phyloP scores from a whole-genome alignment of 2,113 vertebrate genomes.

The Cisticola juncidis region DNA sequence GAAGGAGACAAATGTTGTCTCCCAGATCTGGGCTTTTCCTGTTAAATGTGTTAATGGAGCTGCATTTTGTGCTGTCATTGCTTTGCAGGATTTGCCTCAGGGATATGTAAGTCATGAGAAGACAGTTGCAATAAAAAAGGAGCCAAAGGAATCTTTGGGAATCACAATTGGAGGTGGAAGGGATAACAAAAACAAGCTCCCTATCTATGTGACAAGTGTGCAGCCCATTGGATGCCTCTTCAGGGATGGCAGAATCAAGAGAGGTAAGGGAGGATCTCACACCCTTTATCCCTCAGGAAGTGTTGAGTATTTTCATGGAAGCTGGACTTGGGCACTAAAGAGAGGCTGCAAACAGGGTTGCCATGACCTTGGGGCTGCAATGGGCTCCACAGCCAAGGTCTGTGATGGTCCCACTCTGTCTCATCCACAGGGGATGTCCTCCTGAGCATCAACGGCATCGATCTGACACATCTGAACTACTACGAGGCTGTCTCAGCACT shows the following conservation, averaged over 20 bases:
- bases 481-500: slow-evolving; percentile 86
- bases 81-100: slow-evolving; percentile 81
- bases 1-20: neutral
- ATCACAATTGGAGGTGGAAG: slow-evolving; percentile 91
- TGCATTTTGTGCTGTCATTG: neutral
- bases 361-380: neutral
- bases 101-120: slow-evolving; percentile 86
- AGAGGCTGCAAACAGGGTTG: neutral
- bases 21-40: neutral
- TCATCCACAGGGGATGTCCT: slow-evolving; percentile 82
- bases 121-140: slow-evolving; percentile 87
- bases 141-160: slow-evolving; percentile 87
- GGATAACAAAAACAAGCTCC: slow-evolving; percentile 86
- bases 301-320: neutral
- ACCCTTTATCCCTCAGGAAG: neutral
- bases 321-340: neutral
- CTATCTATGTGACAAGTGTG: slow-evolving; percentile 90
- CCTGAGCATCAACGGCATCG: slow-evolving; percentile 87
- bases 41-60: neutral
- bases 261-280: slow-evolving; percentile 71
- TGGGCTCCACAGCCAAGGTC: neutral
- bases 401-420: neutral
- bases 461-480: slow-evolving; percentile 88
- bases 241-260: slow-evolving; percentile 87
- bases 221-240: slow-evolving; percentile 90